Evolutionary conservation across 2,797 vertebrate species (phyloP).

Genomic region (Gymnoscopelus braueri): DNA sequence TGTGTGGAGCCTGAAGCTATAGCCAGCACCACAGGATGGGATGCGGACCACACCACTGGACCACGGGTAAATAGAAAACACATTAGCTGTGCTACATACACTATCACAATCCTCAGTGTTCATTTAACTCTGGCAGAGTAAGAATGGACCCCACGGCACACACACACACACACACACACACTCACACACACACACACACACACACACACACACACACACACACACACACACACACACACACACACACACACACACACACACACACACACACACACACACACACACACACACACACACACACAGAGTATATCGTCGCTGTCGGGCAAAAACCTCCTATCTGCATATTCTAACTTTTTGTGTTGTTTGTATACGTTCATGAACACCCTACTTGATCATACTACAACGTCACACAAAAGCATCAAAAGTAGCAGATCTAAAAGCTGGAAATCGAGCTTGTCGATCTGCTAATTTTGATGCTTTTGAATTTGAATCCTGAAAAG

Average conservation of each 20-base stretch:
- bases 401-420: no score
- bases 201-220: conserved; percentile 14
- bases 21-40: conserved; percentile 63
- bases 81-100: conserved; percentile 2
- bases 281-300: background rate
- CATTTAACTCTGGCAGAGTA: no score
- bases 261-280: background rate
- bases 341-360: no score
- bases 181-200: background rate
- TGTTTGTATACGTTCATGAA: no score
- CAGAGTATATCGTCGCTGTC: no score
- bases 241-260: conserved; percentile 7
- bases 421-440: no score
- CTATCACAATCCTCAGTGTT: no score
- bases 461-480: no score
- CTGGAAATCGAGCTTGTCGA: no score
- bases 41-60: conserved; percentile 49
- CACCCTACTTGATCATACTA: no score
- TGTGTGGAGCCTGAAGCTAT: conserved; percentile 50
- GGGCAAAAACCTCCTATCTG: no score
- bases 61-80: conserved; percentile 59
- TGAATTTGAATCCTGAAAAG: no score
- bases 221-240: conserved; percentile 7
- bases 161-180: background rate
- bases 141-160: background rate